phyloP scores from a whole-genome alignment of 2,888 invertebrate species.

The Dryomyza anilis region DNA sequence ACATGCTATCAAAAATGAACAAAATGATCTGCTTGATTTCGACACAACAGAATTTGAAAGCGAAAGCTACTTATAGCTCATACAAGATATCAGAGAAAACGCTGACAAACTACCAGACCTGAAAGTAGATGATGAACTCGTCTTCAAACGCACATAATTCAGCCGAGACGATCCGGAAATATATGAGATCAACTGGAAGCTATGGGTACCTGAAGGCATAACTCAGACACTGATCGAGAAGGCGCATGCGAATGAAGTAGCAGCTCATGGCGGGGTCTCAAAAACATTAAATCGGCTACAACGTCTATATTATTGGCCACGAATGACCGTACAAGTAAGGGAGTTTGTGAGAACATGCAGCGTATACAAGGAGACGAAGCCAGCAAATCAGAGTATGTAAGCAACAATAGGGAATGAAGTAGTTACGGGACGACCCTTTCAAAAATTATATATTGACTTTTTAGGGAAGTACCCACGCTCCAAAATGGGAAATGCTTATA shows the following conservation, averaged over 20 bases:
- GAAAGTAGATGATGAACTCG: not conserved
- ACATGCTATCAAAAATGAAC: not conserved
- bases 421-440: too few relatives aligned
- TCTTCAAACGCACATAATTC: not conserved
- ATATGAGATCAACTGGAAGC: constrained; percentile 20
- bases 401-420: too few relatives aligned
- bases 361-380: constrained; percentile 18
- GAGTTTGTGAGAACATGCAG: constrained; percentile 1
- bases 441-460: too few relatives aligned
- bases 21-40: constrained; percentile 6
- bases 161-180: not conserved
- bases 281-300: constrained; percentile 21
- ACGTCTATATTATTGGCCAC: constrained; percentile 18
- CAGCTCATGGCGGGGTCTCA: constrained; percentile 23
- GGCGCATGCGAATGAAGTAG: too few relatives aligned
- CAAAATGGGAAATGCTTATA: too few relatives aligned
- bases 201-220: constrained; percentile 22
- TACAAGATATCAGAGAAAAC: not conserved
- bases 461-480: too few relatives aligned
- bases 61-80: not conserved
- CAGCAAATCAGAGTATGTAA: not conserved
- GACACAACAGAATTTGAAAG: not conserved
- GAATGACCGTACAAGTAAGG: constrained; percentile 14
- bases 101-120: constrained; percentile 7
- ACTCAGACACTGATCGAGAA: constrained; percentile 4